A percentile compares a stretch with the other conserved stretches of the same genome.
phyloP scores from a whole-genome alignment of 1,140 invertebrate species.

The Drosophila obscura region DNA sequence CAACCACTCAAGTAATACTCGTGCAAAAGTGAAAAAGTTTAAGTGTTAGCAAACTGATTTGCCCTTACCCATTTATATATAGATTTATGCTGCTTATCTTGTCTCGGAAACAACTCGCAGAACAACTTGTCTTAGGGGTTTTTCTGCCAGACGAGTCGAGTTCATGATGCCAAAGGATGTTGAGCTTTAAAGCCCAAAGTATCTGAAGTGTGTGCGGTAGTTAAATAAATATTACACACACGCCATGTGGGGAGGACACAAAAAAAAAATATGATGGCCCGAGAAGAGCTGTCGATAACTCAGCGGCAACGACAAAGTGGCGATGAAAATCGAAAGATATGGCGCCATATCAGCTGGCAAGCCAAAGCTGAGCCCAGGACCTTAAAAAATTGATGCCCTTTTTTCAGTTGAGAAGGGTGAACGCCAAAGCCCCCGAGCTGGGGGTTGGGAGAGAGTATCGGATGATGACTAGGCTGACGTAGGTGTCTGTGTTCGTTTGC shows the following conservation, averaged over 20 bases:
- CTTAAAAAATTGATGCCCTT: slow-evolving; percentile 44
- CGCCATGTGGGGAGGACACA: slow-evolving; percentile 41
- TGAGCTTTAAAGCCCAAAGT: slow-evolving; percentile 31
- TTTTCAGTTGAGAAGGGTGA: slow-evolving; percentile 16
- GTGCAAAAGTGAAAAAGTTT: too few relatives aligned
- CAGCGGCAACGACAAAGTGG: slow-evolving; percentile 37
- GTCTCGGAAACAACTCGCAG: too few relatives aligned
- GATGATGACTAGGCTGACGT: slow-evolving; percentile 18
- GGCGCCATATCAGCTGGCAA: slow-evolving; percentile 40
- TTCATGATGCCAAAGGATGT: neutral
- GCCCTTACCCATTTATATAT: too few relatives aligned
- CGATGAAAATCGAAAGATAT: slow-evolving; percentile 73
- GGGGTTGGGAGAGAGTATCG: too few relatives aligned
- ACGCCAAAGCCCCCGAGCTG: neutral
- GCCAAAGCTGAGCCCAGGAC: slow-evolving; percentile 12
- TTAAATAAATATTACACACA: slow-evolving; percentile 73
- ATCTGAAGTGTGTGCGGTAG: slow-evolving; percentile 21
- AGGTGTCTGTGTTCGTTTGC: slow-evolving; percentile 32
- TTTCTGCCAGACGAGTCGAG: neutral
- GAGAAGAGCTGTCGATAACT: slow-evolving; percentile 27
- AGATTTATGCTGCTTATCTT: too few relatives aligned
- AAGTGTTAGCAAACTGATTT: too few relatives aligned
- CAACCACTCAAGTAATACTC: too few relatives aligned
- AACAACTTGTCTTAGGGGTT: too few relatives aligned
- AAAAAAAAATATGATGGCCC: slow-evolving; percentile 46